These are phyloP conservation scores for Asobara japonica DNA, from an alignment of 1,140 invertebrate species.

Conservation along the genomic window DNA sequence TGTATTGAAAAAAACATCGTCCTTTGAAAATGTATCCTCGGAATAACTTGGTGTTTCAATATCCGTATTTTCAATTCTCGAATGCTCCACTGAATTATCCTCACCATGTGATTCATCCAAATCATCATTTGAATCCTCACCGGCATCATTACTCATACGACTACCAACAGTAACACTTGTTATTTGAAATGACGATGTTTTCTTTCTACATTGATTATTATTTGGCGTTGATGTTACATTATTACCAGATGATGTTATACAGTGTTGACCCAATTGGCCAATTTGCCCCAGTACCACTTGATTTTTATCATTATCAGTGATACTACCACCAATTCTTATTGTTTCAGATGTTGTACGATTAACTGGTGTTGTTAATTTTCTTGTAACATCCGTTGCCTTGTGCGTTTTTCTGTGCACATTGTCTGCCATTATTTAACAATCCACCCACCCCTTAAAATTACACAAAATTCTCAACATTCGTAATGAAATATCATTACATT, in stretches of 20 bases:
- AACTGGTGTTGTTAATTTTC: constrained; percentile 68
- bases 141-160: constrained; percentile 83
- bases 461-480: not conserved
- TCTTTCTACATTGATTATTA: constrained; percentile 70
- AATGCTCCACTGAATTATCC: constrained; percentile 80
- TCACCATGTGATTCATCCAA: constrained; percentile 92
- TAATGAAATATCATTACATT: not conserved
- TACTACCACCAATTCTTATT: constrained; percentile 72
- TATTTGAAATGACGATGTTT: constrained; percentile 92
- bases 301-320: constrained; percentile 58
- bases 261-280: not conserved
- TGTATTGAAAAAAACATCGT: constrained; percentile 83
- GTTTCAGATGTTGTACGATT: constrained; percentile 82
- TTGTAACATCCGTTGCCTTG: constrained; percentile 52
- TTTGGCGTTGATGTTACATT: constrained; percentile 36
- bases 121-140: constrained; percentile 92
- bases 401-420: constrained; percentile 62
- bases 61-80: constrained; percentile 82
- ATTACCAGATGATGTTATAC: constrained; percentile 45
- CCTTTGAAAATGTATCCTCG: constrained; percentile 84
- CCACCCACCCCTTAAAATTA: constrained; percentile 24
- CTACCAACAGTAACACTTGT: constrained; percentile 86
- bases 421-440: constrained; percentile 58
- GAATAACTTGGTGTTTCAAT: constrained; percentile 87
- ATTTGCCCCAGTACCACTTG: constrained; percentile 49